Evolutionary conservation across 2,888 invertebrate genomes (phyloP).

Genomic region (Parnassius orleans): DNA sequence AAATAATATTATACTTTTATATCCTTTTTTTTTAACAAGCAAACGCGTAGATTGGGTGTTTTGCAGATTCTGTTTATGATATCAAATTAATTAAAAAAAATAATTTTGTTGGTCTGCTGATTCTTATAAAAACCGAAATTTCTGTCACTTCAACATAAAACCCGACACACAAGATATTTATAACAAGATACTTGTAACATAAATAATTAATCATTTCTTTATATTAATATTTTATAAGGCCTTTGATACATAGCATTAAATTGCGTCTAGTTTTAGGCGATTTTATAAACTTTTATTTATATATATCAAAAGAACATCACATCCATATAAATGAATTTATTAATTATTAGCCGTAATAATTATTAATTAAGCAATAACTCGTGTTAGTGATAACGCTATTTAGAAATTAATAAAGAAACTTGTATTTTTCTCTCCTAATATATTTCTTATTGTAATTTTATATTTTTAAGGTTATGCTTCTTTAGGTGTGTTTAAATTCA

Average conservation of each 20-base stretch:
- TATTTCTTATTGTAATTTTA: slow-evolving; percentile 29
- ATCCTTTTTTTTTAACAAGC: too few species aligned
- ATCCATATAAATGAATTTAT: slow-evolving; percentile 74
- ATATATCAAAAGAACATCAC: slow-evolving; percentile 31
- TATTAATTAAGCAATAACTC: slow-evolving; percentile 63
- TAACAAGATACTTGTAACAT: too few species aligned
- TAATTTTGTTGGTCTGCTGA: too few species aligned
- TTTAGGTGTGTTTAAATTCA: too few species aligned
- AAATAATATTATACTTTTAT: too few species aligned
- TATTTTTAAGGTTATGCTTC: slow-evolving; percentile 6
- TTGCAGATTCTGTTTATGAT: too few species aligned
- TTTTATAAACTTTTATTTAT: slow-evolving; percentile 1
- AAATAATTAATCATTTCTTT: background rate
- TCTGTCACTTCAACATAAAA: too few species aligned
- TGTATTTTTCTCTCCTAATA: slow-evolving; percentile 31
- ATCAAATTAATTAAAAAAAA: too few species aligned
- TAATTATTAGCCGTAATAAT: slow-evolving; percentile 54
- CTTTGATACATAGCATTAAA: background rate
- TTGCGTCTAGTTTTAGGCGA: background rate
- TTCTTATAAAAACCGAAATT: too few species aligned
- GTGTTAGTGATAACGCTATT: slow-evolving; percentile 68
- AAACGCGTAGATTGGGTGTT: too few species aligned
- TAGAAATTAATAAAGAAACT: slow-evolving; percentile 35
- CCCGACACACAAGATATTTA: too few species aligned
- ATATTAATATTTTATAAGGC: background rate